Evolutionary conservation across 1,140 invertebrate genomes (phyloP).

Genomic region (Drosophila bipectinata): DNA sequence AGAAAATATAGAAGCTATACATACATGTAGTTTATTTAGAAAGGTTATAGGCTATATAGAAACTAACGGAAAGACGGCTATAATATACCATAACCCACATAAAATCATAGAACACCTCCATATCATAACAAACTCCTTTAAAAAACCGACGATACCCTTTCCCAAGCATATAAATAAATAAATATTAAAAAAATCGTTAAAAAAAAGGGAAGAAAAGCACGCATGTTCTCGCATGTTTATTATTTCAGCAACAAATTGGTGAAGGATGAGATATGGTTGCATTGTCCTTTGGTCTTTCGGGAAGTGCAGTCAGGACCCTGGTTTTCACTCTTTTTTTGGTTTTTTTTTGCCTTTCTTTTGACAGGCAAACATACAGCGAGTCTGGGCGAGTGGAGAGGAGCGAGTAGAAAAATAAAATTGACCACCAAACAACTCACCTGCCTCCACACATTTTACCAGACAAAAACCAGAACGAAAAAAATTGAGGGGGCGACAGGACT

Average conservation of each 20-base stretch:
- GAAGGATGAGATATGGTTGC: constrained; percentile 16
- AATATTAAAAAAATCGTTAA: constrained; percentile 4
- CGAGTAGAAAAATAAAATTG: constrained; percentile 38
- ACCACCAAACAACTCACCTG: constrained; percentile 73
- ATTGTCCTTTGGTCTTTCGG: constrained; percentile 17
- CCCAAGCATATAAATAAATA: background rate
- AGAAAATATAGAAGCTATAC: too few species aligned
- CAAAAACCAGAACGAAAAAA: background rate
- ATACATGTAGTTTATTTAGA: too few species aligned
- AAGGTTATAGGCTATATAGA: too few species aligned
- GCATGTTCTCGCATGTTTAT: constrained; percentile 72
- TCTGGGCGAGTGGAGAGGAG: background rate
- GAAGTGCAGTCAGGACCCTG: constrained; percentile 30
- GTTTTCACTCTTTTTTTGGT: too few species aligned
- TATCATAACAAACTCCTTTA: background rate
- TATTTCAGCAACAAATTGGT: constrained; percentile 49
- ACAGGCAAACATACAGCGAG: constrained; percentile 5
- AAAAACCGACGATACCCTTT: background rate
- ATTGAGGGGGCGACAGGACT: background rate
- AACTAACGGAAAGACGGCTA: too few species aligned
- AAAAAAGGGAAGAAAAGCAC: constrained; percentile 38
- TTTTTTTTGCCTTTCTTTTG: constrained; percentile 1
- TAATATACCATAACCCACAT: too few species aligned
- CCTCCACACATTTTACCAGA: constrained; percentile 1
- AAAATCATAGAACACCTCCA: too few species aligned